These are phyloP conservation scores for Nannoperca australis DNA, from an alignment of 2,797 vertebrate genomes.

Conservation along the genomic window DNA sequence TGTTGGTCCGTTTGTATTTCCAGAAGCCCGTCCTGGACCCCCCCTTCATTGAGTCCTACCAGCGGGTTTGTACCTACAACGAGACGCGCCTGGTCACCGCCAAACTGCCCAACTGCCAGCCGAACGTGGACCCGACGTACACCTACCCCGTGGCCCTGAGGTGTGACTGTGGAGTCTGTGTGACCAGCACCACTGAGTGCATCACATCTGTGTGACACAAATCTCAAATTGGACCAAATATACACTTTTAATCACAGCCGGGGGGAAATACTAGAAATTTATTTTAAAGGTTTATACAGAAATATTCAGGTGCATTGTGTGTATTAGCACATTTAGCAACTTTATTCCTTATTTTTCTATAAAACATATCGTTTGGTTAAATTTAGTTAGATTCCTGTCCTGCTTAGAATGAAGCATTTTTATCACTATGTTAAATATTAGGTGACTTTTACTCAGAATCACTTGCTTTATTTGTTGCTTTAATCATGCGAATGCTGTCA, in stretches of 20 bases:
- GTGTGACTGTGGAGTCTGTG: slow-evolving; percentile 91
- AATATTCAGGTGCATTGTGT: too few species aligned
- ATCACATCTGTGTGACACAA: slow-evolving; percentile 81
- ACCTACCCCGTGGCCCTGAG: slow-evolving; percentile 91
- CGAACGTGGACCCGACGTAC: slow-evolving; percentile 86
- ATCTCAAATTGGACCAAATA: background rate
- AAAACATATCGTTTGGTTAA: background rate
- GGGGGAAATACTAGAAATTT: too few species aligned
- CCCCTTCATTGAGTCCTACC: slow-evolving; percentile 91
- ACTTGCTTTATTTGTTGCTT: background rate
- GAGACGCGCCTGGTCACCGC: slow-evolving; percentile 87
- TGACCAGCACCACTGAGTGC: slow-evolving; percentile 91
- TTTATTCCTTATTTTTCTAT: background rate
- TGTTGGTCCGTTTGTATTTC: background rate
- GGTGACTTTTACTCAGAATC: background rate
- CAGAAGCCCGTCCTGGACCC: slow-evolving; percentile 93
- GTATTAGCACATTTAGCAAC: too few species aligned
- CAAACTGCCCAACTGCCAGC: slow-evolving; percentile 88
- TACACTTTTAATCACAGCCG: background rate
- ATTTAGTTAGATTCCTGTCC: background rate
- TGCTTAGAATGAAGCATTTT: background rate
- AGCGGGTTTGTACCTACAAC: slow-evolving; percentile 93
- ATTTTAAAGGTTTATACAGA: too few species aligned
- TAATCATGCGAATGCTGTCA: background rate
- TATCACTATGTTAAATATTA: background rate